These are phyloP conservation scores for Oscheius sp. DNA, from an alignment of 2,888 invertebrate genomes.

Conservation along the genomic window DNA sequence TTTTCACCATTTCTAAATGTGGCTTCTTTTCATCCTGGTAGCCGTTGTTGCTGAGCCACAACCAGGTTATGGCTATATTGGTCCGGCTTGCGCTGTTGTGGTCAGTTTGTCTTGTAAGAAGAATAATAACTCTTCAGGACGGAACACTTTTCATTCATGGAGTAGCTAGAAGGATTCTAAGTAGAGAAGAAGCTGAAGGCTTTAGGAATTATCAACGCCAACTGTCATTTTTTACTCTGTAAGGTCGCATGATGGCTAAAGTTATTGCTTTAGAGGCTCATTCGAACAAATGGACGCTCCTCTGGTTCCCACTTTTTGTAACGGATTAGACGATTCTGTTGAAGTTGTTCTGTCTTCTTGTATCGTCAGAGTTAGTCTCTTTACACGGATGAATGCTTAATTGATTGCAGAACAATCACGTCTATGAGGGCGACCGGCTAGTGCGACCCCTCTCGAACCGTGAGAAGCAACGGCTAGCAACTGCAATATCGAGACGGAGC, in stretches of 20 bases:
- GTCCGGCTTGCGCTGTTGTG: conserved; percentile 55
- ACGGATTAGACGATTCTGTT: conserved; percentile 49
- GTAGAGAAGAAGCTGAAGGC: conserved; percentile 35
- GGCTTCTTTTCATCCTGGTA: conserved; percentile 5
- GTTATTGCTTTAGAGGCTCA: neutral
- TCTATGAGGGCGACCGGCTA: conserved; percentile 47
- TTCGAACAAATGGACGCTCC: conserved; percentile 33
- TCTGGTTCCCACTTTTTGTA: conserved; percentile 47
- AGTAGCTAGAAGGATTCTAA: conserved; percentile 40
- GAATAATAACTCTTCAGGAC: conserved; percentile 36
- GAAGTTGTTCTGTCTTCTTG: conserved; percentile 50
- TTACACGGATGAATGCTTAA: too few species aligned
- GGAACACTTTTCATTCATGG: conserved; percentile 49
- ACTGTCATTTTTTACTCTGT: conserved; percentile 44
- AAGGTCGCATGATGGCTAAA: neutral
- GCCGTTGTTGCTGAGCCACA: neutral
- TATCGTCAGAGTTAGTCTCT: conserved; percentile 42
- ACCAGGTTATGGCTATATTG: conserved; percentile 71
- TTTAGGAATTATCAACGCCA: conserved; percentile 28
- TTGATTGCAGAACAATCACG: conserved; percentile 44
- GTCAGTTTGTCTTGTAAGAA: conserved; percentile 28
- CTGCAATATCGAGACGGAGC: conserved; percentile 23
- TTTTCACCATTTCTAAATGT: neutral
- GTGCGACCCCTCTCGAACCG: conserved; percentile 48
- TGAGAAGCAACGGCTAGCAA: conserved; percentile 44